These are phyloP conservation scores for Reticulitermes lucifugus DNA, from an alignment of 2,888 invertebrate genomes.

Conservation along the genomic window DNA sequence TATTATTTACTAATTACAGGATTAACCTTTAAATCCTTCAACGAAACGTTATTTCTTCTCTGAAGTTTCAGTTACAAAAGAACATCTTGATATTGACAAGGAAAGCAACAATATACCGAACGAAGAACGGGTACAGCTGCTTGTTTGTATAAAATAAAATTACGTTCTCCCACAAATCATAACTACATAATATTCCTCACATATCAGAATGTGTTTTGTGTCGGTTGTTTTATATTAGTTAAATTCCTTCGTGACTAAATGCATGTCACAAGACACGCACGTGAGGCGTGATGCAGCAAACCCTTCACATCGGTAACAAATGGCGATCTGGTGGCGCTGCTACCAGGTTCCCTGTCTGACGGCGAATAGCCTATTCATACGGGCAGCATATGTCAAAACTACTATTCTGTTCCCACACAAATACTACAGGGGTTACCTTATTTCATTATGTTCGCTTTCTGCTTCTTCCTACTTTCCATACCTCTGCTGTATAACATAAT, in stretches of 20 bases:
- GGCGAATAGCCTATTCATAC: constrained; percentile 13
- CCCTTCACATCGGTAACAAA: constrained; percentile 33
- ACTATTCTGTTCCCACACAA: background rate
- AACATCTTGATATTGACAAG: background rate
- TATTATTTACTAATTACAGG: too few relatives aligned
- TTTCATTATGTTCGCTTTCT: background rate
- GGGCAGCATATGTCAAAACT: constrained; percentile 25
- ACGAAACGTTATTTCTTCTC: too few relatives aligned
- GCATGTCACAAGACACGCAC: background rate
- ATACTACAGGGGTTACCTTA: background rate
- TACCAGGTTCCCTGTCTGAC: background rate
- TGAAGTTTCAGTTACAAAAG: background rate
- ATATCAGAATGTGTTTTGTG: constrained; percentile 3
- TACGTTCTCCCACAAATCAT: background rate
- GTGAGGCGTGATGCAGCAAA: background rate
- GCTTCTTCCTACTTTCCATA: background rate
- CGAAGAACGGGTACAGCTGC: too few relatives aligned
- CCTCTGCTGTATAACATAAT: background rate
- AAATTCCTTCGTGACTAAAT: constrained; percentile 25
- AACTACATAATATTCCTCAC: constrained; percentile 9
- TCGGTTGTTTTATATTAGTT: background rate
- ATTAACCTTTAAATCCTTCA: too few relatives aligned
- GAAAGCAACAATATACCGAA: too few relatives aligned
- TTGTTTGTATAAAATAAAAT: background rate
- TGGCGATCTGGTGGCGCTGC: background rate